Percentiles rank a stretch among this genome's conserved stretches.
These are phyloP conservation scores for Paradoxurus hermaphroditus DNA, from an alignment of 2,113 vertebrate species.

Conservation along the genomic window DNA sequence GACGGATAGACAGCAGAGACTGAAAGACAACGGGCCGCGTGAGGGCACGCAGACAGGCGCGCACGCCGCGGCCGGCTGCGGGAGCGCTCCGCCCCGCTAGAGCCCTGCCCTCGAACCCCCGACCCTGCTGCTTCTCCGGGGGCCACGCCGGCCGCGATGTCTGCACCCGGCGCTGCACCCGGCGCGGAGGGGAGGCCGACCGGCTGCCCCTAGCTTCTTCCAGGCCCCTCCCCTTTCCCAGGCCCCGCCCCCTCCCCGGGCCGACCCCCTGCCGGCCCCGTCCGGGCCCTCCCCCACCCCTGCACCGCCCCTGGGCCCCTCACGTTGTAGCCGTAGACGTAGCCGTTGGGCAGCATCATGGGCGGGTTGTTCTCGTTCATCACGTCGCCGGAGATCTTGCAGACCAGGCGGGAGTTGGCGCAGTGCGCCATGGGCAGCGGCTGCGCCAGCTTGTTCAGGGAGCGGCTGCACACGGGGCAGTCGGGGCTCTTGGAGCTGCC, in stretches of 20 bases:
- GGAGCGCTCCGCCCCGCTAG: too few species aligned
- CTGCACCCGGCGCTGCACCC: background rate
- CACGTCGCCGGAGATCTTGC: conserved; percentile 98
- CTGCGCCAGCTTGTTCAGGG: conserved; percentile 97
- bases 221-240: too few species aligned
- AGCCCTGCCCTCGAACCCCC: background rate
- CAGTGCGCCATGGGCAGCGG: conserved; percentile 99
- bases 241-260: background rate
- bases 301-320: conserved; percentile 71
- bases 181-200: too few species aligned
- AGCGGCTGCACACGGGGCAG: conserved; percentile 99
- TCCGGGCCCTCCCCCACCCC: background rate
- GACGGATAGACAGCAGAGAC: conserved; percentile 99
- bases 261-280: rapidly evolving
- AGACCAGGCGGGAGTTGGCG: conserved; percentile 98
- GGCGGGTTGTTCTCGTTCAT: conserved; percentile 99
- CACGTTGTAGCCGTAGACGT: conserved; percentile 99
- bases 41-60: background rate
- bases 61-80: too few species aligned
- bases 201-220: too few species aligned
- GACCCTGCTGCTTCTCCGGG: background rate
- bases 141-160: background rate
- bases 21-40: conserved; percentile 70
- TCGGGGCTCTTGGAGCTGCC: conserved; percentile 98
- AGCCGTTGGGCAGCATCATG: conserved; percentile 99